Evolutionary conservation across 1,140 invertebrate species (phyloP), one percentile per base, ranked within the genome.

Genomic region (Drosophila littoralis): DNA sequence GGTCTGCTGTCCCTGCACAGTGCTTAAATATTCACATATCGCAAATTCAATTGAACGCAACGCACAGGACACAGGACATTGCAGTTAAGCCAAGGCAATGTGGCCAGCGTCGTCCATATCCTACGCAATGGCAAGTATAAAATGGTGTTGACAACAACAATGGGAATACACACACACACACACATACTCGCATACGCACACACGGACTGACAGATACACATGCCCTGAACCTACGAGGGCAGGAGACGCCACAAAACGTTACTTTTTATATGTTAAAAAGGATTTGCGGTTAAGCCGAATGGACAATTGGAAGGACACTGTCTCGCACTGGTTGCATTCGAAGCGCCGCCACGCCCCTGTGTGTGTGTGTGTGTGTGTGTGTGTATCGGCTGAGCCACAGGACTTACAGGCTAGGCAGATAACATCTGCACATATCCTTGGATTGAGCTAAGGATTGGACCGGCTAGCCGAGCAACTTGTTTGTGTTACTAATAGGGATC

Each of bases 231-330:
- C 71, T 55, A 75, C 58, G 40, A 67, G 65, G 64, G 33, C 7
- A 15, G 33, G 22, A 28, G 22, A 28, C 22, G 45, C 48, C 58
- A 43, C 66, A 75, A 90, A 90, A 80, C 78, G 84, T 89, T 90
- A 89, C 85, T 89, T 89, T 89, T 89, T 89, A 89, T 89, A 89
- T 89, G 84, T 89, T 89, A 90, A 90, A 90, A 89, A 89, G 84
- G 84, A 89, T 89, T 89, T 89, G 84, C 81, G 84, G 84, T 90
- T 89, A 89, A 89, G 84, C 85, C 81, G 81, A 75, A 68, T 75
- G 83, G 81, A 89, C 84, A 88, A 79, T 89, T 70, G 68, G 61
- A 80, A 72, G 77, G 64, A 68, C 51, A 57, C 59, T 57, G 66
- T 69, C 73, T 76, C 73, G 69, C 82, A 78, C 82, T 79, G 83